Base-by-base conservation (phyloP, 2,888 invertebrate species). In the Cryptus viduatorius region DNA sequence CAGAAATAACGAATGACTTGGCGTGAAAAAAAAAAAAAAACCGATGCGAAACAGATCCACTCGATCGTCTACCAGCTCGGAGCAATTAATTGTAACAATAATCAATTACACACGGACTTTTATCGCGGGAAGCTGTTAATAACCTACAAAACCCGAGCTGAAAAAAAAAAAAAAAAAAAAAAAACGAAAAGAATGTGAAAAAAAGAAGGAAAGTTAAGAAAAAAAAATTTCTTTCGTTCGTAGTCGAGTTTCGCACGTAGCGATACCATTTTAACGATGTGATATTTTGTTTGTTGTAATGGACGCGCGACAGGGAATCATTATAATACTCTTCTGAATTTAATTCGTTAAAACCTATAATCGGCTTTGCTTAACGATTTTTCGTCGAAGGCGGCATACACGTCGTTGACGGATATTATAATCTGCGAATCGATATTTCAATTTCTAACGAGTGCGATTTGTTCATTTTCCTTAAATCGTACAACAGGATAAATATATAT, bases 301-400 rank as follows among this genome's bases (percentile, higher is more conserved):
- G 48, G 50, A 85, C 37, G 78, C 46, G 46, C 50, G 73, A 78
- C 69, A 75, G 69, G 75, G 78, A 82, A 79, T 82, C 67, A 80
- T 79, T 67, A 44, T 76, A 79, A 84, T 82, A 76, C 59, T 80
- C 72, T 64, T 80, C 29, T 42, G 46, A 12, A 14, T 71, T 71
- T 16, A 16, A 69, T 71, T 37, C 14, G 31, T 71, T 72, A 14
- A 48, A 61, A 50, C 64, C 31, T 84, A 82, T 84, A 87, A 86
- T 81, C 86, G 82, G 86, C 86, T 87, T 87, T 83, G 86, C 84
- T 86, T 87, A 69, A 82, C 68, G 76, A 80, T 86, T 65, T 64
- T 16, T 83, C 37, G 83, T 86, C 82, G 84, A 82, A 82, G 65
- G 71, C 61, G 76, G 69, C 53, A 71, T 48, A 46, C 31, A 50